These are phyloP conservation scores for Mus musculus DNA, from an alignment of 2,113 vertebrate genomes.

Conservation along the genomic window GRCm39 chr4:11399501-11400000, in stretches of 20 bases:
- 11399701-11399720: background rate
- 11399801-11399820: background rate
- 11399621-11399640: background rate
- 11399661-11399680: background rate
- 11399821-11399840: background rate
- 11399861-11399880: too few species aligned
- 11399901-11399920: too few species aligned
- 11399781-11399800: background rate
- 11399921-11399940: too few species aligned
- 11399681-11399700: background rate
- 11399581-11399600: slow-evolving; percentile 12
- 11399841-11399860: background rate
- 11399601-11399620: background rate
- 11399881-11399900: too few species aligned
- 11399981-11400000: too few species aligned
- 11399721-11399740: background rate
- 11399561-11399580: background rate
- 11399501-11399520: slow-evolving; percentile 1
- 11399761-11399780: background rate
- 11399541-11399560: background rate
- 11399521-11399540: background rate
- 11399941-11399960: too few species aligned
- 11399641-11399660: background rate
- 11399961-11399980: too few species aligned
- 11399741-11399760: background rate